Evolutionary conservation across 2,797 vertebrate species (phyloP), one percentile per base, ranked within the genome.

Genomic region (Eulemur mongoz): DNA sequence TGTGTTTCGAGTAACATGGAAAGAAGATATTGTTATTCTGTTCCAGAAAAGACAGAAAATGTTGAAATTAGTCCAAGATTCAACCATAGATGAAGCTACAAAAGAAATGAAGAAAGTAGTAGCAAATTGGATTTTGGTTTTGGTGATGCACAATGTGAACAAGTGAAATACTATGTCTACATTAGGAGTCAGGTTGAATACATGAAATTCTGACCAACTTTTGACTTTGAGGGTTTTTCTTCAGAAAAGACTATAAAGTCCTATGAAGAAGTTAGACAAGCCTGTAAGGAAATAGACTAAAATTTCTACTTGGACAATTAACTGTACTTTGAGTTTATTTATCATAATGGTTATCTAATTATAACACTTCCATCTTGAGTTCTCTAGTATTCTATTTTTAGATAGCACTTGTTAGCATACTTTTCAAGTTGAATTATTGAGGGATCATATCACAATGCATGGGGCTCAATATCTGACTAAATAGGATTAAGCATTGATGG

Each of bases 11-110:
- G 7, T 72, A 67, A 27, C 61, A 40, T 17, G 69, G 40, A 83
- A 75, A 89, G 43, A 59, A 89, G 43, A 72, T 40, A 22, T 0
- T 95, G 4, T 72, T 48, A 78, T 6, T 93, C 32, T 15, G 27
- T 79, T 93, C 22, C 20, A 86, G 79, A 89, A 95, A 84, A 93
- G n/a, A 79, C 11, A 32, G 57, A 80, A 73, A 75, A 43, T 70
- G 7, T 57, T 75, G 72, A 70, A 48, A 88, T 40, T 69, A 89
- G 43, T 89, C n/a, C 3, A 35, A 85, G 84, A 40, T 32, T 81
- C 54, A 95, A 11, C 9, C 65, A 15, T 50, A n/a, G 22, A 35
- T 85, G 32, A 94, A 78, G 54, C 17, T 91, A 7, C 48, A 50
- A 32, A 95, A 88, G n/a, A 93, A 90, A 76, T 43, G 38, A 86